Evolutionary conservation across 2,888 invertebrate genomes (phyloP).

Genomic region (Pollenia amentaria): DNA sequence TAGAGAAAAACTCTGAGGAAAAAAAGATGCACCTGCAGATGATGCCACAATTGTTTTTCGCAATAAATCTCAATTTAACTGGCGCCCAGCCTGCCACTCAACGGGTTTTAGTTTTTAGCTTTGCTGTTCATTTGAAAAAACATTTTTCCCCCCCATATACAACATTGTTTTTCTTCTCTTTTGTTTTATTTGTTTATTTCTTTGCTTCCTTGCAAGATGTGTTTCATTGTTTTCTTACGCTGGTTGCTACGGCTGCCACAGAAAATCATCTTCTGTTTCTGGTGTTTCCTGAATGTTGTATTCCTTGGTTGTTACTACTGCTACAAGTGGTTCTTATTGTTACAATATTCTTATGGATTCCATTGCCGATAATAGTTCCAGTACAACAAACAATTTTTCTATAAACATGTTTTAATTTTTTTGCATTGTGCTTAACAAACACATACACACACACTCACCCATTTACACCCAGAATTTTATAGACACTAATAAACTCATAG

Average conservation of each 20-base stretch:
- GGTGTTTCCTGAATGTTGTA: conserved; percentile 10
- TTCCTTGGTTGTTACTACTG: conserved; percentile 7
- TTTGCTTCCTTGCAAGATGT: conserved; percentile 65
- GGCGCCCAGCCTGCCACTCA: conserved; percentile 81
- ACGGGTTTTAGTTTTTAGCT: conserved; percentile 77
- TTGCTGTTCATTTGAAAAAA: conserved; percentile 54
- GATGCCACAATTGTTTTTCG: conserved; percentile 76
- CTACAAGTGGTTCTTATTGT: conserved; percentile 42
- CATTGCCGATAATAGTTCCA: conserved; percentile 45
- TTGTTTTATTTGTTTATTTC: conserved; percentile 49
- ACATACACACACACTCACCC: conserved; percentile 14
- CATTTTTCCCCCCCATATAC: conserved; percentile 34
- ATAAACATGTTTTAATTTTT: conserved; percentile 62
- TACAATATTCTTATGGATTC: conserved; percentile 47
- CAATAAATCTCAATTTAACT: conserved; percentile 84
- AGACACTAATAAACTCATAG: conserved; percentile 43
- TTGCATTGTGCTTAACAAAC: conserved; percentile 31
- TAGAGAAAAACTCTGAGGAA: conserved; percentile 24
- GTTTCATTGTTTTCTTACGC: conserved; percentile 68
- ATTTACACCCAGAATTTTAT: not conserved
- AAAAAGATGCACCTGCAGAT: conserved; percentile 76
- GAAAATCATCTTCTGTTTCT: conserved; percentile 33
- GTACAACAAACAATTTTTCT: conserved; percentile 61
- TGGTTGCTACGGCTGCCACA: conserved; percentile 21
- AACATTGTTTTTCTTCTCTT: not conserved